These are phyloP conservation scores for Colaptes auratus DNA, from an alignment of 2,113 vertebrate species.

Conservation along the genomic window DNA sequence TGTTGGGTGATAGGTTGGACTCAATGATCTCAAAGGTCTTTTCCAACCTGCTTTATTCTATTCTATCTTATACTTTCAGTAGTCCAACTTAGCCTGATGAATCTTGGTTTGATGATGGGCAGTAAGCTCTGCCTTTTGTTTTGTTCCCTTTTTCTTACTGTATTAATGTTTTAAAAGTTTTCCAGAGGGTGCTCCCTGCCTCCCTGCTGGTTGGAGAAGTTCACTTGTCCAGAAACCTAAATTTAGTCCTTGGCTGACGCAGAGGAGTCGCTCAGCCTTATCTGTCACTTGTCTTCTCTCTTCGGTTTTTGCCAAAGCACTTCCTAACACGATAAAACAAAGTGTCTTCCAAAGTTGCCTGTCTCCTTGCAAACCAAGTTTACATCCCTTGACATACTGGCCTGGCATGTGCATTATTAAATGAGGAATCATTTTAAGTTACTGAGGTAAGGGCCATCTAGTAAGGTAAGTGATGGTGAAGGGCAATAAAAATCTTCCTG, in stretches of 20 bases:
- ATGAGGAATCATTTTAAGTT: neutral
- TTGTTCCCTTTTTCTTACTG: neutral
- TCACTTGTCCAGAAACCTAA: neutral
- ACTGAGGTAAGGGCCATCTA: neutral
- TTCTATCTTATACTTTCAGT: neutral
- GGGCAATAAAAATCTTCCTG: rapidly evolving
- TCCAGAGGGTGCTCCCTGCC: neutral
- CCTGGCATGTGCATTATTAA: neutral
- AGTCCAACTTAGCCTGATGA: neutral
- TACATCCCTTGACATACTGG: neutral
- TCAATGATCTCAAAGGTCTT: no score
- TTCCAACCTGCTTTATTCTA: no score
- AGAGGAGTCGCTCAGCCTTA: neutral
- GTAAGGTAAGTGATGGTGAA: neutral
- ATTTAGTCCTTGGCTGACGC: neutral
- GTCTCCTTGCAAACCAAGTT: neutral
- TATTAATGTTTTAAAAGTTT: neutral
- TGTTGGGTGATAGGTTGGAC: no score
- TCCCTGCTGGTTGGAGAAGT: neutral
- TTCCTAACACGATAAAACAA: constrained; percentile 4
- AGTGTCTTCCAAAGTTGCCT: neutral
- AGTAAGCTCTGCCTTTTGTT: neutral
- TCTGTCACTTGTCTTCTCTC: neutral
- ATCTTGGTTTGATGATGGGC: neutral
- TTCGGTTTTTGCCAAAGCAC: neutral